phyloP scores from a whole-genome alignment of 2,888 invertebrate genomes.

The Aphodius granarius region DNA sequence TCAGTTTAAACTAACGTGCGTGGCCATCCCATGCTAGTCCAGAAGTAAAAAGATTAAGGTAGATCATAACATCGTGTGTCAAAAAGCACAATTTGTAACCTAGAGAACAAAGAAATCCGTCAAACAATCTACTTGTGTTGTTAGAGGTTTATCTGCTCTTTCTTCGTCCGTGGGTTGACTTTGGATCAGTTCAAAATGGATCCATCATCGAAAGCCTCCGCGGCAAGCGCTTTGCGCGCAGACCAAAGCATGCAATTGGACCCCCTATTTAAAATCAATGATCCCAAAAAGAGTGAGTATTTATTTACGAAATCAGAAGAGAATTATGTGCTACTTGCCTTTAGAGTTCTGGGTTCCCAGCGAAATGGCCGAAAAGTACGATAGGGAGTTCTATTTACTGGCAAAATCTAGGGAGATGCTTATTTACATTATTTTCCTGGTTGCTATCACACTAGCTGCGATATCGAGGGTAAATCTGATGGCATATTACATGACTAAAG shows the following conservation, averaged over 20 bases:
- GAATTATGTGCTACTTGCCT: not conserved
- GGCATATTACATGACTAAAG: slow-evolving; percentile 64
- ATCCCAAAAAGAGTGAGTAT: not conserved
- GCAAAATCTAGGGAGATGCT: slow-evolving; percentile 45
- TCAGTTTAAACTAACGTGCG: too few species aligned
- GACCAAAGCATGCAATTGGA: not conserved
- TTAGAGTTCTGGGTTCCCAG: slow-evolving; percentile 44
- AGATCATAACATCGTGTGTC: not conserved
- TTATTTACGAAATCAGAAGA: not conserved
- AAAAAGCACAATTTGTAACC: not conserved
- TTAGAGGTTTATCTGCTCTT: not conserved
- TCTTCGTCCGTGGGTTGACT: not conserved
- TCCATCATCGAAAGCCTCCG: not conserved
- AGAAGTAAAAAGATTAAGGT: too few species aligned
- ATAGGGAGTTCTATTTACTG: slow-evolving; percentile 43
- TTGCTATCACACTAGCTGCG: slow-evolving; percentile 53
- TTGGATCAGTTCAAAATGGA: not conserved
- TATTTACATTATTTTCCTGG: slow-evolving; percentile 43
- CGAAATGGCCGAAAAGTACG: slow-evolving; percentile 45
- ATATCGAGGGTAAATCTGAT: slow-evolving; percentile 60
- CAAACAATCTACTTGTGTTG: not conserved
- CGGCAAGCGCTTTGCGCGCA: not conserved
- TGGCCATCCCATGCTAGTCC: too few species aligned
- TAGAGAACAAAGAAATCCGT: not conserved
- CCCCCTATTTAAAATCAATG: not conserved